Base-by-base conservation (phyloP, 1,140 invertebrate species). In the Alviniconcha marisindica region DNA sequence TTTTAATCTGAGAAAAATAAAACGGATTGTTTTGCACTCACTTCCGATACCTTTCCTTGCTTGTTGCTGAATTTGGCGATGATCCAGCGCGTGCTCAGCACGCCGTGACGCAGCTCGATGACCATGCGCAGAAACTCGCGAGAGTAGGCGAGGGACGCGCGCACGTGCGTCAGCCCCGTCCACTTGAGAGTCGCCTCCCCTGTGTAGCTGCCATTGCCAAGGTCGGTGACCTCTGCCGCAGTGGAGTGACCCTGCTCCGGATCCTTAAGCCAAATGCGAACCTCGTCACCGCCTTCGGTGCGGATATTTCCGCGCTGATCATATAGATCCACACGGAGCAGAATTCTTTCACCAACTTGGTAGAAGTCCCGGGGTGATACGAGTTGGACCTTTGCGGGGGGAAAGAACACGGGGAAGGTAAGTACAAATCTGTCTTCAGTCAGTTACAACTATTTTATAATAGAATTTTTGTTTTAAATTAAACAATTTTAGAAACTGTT, bases 241-340 rank as follows among this genome's bases (percentile, higher is more conserved):
- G 21, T 21, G 24, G 71, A 82, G 21, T 7, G 21, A 10, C 21
- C 24, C 24, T 36, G 44, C n/a, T 44, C 3, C 15, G 48, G 10
- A 2, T 42, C n/a, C 12, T 66, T 81, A 21, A 82, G 51, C 81
- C 81, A 82, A n/a, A 82, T 63, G 7, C 81, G 40, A 24, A 82
- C 31, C 15, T 77, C 54, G 38, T 82, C 81, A 15, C 81, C 81
- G 10, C 81, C 81, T 40, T 2, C 1, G 38, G 21, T 40, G 4
- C 78, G 54, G 12, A 36, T 36, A 31, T 38, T 40, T 24, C 60
- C 60, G 36, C 78, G 40, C 40, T 44, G n/a, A 38, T 80, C 78
- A 44, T 44, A 44, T 1, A 80, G 78, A 44, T 66, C 78, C 36
- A 66, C 78, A 7, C 78, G 56, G 38, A 80, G 38, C 0, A 18